Evolutionary conservation across 2,113 vertebrate species (phyloP).

Genomic region (Acanthisitta chloris): DNA sequence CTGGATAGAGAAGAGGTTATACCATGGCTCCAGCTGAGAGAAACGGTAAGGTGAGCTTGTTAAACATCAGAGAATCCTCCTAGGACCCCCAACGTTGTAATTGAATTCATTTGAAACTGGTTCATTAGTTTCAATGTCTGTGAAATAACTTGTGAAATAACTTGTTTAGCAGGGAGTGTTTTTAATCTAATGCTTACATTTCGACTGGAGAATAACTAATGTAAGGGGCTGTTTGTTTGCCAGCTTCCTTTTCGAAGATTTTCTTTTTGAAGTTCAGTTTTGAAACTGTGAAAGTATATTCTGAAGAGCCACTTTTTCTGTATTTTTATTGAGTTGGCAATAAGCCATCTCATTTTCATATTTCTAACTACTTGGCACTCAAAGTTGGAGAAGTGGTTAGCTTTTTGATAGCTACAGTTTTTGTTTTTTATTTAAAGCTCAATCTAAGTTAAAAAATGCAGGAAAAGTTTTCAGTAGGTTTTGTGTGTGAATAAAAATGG

Average conservation of each 20-base stretch:
- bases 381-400: background rate
- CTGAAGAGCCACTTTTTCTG: background rate
- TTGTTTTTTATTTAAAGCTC: background rate
- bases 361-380: background rate
- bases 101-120: slow-evolving; percentile 8
- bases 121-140: slow-evolving; percentile 33
- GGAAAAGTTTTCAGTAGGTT: background rate
- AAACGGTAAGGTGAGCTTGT: slow-evolving; percentile 51
- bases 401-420: background rate
- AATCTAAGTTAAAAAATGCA: background rate
- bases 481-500: background rate
- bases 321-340: background rate
- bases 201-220: background rate
- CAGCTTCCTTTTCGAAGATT: slow-evolving; percentile 14
- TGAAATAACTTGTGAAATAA: slow-evolving; percentile 59
- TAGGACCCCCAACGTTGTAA: slow-evolving; percentile 20
- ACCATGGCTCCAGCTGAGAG: slow-evolving; percentile 45
- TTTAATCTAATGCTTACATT: slow-evolving; percentile 41
- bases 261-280: slow-evolving; percentile 39
- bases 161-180: slow-evolving; percentile 48
- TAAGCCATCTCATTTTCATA: background rate
- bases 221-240: background rate
- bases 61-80: slow-evolving; percentile 5
- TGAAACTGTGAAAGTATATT: slow-evolving; percentile 9
- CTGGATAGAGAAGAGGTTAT: background rate